These are phyloP conservation scores for Zosterops borbonicus DNA, from an alignment of 2,113 vertebrate genomes.

Conservation along the genomic window DNA sequence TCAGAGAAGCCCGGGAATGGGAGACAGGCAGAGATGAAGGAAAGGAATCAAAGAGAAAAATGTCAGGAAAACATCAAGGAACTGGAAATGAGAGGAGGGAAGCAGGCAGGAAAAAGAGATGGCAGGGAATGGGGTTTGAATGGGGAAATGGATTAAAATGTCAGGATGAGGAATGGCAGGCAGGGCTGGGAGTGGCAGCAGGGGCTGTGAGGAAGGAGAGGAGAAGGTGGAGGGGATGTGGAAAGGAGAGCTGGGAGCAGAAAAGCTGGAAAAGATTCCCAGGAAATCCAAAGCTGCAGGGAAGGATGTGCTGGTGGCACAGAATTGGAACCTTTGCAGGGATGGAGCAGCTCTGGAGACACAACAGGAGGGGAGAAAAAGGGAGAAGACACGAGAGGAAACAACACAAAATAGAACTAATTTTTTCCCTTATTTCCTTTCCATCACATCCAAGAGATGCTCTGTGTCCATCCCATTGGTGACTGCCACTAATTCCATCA, in stretches of 20 bases:
- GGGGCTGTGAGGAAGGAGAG: neutral
- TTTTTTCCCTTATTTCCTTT: neutral
- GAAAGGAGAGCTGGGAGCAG: neutral
- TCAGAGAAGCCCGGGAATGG: neutral
- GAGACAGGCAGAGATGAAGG: neutral
- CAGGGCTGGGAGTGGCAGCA: neutral
- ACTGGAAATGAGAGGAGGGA: neutral
- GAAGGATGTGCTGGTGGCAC: neutral
- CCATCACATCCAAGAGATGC: neutral
- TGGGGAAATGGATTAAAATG: neutral
- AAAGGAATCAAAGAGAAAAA: neutral
- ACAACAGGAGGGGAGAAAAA: neutral
- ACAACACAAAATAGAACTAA: accelerated
- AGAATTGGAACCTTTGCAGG: neutral
- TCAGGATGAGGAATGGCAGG: neutral
- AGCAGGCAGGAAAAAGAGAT: neutral
- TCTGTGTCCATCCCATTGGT: neutral
- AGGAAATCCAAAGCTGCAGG: neutral
- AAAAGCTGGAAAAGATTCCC: neutral
- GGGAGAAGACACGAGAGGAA: neutral
- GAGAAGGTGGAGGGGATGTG: neutral
- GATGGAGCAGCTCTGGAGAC: neutral
- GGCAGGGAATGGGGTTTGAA: neutral
- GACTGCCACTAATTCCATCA: neutral
- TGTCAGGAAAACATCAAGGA: neutral